These are phyloP conservation scores for Apotomis betuletana DNA, from an alignment of 2,888 invertebrate species.

Conservation along the genomic window DNA sequence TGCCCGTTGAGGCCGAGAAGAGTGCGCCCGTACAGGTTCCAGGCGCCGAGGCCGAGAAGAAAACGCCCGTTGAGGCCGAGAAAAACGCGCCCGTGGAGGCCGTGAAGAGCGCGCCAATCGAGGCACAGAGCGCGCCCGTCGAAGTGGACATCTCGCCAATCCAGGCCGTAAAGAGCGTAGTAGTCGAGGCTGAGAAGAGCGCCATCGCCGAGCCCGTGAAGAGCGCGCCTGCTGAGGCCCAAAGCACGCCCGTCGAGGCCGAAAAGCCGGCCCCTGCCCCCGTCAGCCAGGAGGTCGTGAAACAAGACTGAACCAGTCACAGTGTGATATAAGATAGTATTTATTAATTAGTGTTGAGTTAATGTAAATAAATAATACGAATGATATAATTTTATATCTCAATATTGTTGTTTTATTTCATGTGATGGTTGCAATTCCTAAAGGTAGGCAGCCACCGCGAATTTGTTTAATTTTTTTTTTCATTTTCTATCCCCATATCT, in stretches of 20 bases:
- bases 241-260: constrained; percentile 14
- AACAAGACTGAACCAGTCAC: constrained; percentile 72
- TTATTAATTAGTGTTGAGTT: constrained; percentile 50
- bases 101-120: constrained; percentile 29
- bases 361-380: constrained; percentile 51
- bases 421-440: not conserved
- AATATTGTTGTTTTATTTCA: constrained; percentile 20
- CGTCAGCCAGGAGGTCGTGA: constrained; percentile 46
- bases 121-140: constrained; percentile 14
- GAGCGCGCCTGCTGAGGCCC: constrained; percentile 14
- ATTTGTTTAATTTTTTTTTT: no score
- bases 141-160: not conserved
- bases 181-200: constrained; percentile 11
- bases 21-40: constrained; percentile 2
- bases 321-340: constrained; percentile 58
- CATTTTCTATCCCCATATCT: no score
- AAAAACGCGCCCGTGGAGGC: constrained; percentile 11
- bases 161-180: no score
- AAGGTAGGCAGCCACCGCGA: no score
- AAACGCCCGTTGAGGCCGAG: constrained; percentile 11
- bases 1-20: constrained; percentile 15
- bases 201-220: constrained; percentile 26
- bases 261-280: constrained; percentile 45
- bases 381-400: constrained; percentile 45
- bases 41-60: constrained; percentile 54